phyloP scores from a whole-genome alignment of 2,888 invertebrate species.

The Escarpia spicata region DNA sequence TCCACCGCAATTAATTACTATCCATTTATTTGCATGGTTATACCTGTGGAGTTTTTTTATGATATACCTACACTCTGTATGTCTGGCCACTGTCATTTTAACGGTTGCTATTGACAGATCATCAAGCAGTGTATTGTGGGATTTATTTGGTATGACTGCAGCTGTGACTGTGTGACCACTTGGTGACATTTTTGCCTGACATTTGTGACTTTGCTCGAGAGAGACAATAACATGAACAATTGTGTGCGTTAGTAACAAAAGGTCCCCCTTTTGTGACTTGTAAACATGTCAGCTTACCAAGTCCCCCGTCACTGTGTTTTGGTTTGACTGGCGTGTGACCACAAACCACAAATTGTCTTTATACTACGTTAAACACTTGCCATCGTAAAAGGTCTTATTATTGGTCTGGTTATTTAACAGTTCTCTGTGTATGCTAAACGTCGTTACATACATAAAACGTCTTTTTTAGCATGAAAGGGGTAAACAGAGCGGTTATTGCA shows the following conservation, averaged over 20 bases:
- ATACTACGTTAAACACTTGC: not conserved
- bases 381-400: not conserved
- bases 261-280: not conserved
- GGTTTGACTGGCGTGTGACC: not conserved
- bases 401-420: too few relatives aligned
- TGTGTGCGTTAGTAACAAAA: not conserved
- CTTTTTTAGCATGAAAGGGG: not conserved
- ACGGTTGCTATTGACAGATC: not conserved
- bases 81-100: not conserved
- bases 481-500: too few relatives aligned
- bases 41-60: not conserved
- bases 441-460: not conserved
- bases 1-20: not conserved
- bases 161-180: not conserved
- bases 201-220: not conserved
- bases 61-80: too few relatives aligned
- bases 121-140: not conserved
- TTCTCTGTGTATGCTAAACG: not conserved
- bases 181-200: not conserved
- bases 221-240: not conserved
- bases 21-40: not conserved
- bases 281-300: not conserved
- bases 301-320: not conserved
- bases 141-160: not conserved
- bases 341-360: not conserved